Percentiles rank a stretch among this genome's conserved stretches.
Conservation (phyloP, 2,797 vertebrate genomes). For the Falco concolor region DNA sequence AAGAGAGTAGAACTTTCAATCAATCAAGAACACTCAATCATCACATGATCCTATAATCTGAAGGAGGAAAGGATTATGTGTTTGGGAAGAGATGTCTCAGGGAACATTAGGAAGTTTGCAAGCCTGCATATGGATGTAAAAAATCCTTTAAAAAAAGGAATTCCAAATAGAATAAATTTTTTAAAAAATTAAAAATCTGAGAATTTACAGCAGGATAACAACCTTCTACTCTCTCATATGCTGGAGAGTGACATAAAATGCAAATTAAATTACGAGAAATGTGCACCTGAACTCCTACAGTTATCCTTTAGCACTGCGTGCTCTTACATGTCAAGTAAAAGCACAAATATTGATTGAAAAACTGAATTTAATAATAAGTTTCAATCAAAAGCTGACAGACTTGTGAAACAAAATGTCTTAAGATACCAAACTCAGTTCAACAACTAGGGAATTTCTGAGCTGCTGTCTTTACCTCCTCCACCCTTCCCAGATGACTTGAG, state of each 20-base stretch:
- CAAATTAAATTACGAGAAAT: not conserved
- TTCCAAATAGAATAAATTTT: not conserved
- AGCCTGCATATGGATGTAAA: not conserved
- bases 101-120: not conserved
- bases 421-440: not conserved
- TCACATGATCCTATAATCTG: not conserved
- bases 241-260: not conserved
- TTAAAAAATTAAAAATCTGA: not conserved
- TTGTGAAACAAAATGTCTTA: not conserved
- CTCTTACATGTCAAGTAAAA: not conserved
- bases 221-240: not conserved
- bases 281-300: not conserved
- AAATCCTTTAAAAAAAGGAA: not conserved
- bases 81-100: not conserved
- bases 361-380: not conserved
- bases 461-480: not conserved
- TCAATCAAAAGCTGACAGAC: not conserved
- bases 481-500: not conserved
- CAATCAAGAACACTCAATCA: not conserved
- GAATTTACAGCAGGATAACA: not conserved
- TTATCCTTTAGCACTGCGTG: not conserved
- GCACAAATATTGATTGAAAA: not conserved
- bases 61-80: not conserved
- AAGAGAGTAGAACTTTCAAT: not conserved
- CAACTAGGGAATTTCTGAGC: not conserved